Conservation (phyloP, 2,113 vertebrate genomes). For the Anolis carolinensis region DNA sequence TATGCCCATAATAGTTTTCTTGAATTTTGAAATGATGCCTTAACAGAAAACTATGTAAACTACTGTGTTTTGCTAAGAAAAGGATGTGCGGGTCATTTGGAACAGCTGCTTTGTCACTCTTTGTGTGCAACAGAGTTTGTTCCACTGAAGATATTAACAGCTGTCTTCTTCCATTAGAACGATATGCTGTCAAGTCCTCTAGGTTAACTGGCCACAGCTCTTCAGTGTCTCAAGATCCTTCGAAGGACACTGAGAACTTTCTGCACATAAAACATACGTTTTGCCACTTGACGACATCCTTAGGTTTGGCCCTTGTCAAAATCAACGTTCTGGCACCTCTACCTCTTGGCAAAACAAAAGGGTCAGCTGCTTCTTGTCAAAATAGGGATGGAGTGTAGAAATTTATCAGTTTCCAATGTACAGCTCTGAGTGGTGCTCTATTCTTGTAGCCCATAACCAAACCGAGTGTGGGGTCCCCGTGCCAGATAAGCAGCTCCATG, state of each 20-base stretch:
- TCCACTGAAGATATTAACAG: not conserved
- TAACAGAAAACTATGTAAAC: too few species aligned
- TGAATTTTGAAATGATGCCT: too few species aligned
- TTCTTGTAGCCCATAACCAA: constrained; percentile 64
- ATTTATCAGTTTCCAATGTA: rapidly evolving
- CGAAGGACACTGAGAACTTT: not conserved
- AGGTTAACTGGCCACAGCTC: not conserved
- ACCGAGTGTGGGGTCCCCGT: constrained; percentile 59
- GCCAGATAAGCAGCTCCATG: constrained; percentile 64
- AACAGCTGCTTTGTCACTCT: not conserved
- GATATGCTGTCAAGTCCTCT: not conserved
- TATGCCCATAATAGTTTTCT: too few species aligned
- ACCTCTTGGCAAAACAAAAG: not conserved
- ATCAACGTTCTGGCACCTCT: not conserved
- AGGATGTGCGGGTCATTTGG: not conserved
- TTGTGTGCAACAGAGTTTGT: not conserved
- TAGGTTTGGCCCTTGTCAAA: constrained; percentile 1
- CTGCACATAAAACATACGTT: not conserved
- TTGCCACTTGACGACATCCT: not conserved
- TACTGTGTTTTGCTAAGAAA: too few species aligned
- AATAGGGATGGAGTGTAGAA: rapidly evolving
- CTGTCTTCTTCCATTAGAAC: not conserved
- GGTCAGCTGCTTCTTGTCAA: not conserved
- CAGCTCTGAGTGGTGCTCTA: not conserved
- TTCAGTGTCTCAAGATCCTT: not conserved